Evolutionary conservation across 2,113 vertebrate species (phyloP).

Genomic region (Centropus bengalensis): DNA sequence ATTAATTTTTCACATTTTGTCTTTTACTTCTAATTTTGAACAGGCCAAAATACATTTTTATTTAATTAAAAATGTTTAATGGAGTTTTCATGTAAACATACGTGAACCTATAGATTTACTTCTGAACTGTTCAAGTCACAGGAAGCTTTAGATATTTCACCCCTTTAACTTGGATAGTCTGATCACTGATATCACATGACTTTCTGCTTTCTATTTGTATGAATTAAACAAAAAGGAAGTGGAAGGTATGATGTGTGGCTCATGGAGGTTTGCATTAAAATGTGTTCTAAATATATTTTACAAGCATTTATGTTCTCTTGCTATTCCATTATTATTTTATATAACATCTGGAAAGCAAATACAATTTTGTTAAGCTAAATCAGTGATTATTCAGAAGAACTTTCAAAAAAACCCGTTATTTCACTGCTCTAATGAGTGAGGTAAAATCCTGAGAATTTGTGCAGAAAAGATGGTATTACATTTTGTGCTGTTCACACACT

Average conservation of each 20-base stretch:
- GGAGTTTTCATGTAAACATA: background rate
- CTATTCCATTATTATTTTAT: background rate
- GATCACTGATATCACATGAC: background rate
- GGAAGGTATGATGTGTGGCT: background rate
- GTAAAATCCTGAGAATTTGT: background rate
- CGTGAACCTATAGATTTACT: fast-evolving
- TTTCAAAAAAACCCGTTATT: background rate
- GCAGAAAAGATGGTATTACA: background rate
- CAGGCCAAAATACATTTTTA: background rate
- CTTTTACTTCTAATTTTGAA: background rate
- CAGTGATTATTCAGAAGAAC: background rate
- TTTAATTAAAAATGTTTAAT: background rate
- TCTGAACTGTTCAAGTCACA: background rate
- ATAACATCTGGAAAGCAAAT: background rate
- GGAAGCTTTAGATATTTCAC: background rate
- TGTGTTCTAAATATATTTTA: background rate
- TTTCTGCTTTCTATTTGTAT: background rate
- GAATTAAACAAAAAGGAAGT: background rate
- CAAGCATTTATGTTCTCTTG: background rate
- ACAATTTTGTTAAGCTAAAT: background rate
- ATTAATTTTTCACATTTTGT: background rate
- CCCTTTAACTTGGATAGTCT: background rate
- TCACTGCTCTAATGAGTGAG: background rate
- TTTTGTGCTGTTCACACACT: background rate
- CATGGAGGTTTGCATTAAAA: background rate